Evolutionary conservation across 2,888 invertebrate species (phyloP).

Genomic region (Helicoverpa assulta): DNA sequence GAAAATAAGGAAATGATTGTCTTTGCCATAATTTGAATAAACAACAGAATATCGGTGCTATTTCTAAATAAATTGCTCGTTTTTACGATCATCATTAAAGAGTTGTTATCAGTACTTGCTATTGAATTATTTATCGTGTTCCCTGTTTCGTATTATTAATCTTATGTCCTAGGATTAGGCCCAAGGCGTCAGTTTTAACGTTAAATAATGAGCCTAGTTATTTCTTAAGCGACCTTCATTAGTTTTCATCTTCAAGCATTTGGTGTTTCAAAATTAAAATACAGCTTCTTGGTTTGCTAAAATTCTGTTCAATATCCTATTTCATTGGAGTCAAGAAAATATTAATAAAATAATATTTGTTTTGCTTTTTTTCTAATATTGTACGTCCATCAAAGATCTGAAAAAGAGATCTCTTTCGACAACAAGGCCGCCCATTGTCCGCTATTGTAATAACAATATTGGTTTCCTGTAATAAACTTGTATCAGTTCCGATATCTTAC

Average conservation of each 20-base stretch:
- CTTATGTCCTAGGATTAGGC: slow-evolving; percentile 28
- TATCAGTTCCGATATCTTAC: slow-evolving; percentile 5
- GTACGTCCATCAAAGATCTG: slow-evolving; percentile 1
- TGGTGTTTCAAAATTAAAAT: slow-evolving; percentile 36
- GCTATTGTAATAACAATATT: not conserved
- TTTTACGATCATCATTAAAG: slow-evolving; percentile 7
- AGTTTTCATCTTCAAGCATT: slow-evolving; percentile 38
- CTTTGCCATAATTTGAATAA: slow-evolving; percentile 22
- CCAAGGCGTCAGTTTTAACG: slow-evolving; percentile 13
- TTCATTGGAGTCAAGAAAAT: not conserved
- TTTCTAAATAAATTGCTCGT: not conserved
- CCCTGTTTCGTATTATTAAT: slow-evolving; percentile 32
- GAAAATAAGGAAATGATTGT: slow-evolving; percentile 19
- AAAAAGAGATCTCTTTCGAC: slow-evolving; percentile 9
- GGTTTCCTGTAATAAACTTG: slow-evolving; percentile 1
- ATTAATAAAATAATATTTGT: not conserved
- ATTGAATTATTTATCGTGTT: slow-evolving; percentile 32
- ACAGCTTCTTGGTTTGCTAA: slow-evolving; percentile 10
- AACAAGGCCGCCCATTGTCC: slow-evolving; percentile 9
- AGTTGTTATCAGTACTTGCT: slow-evolving; percentile 9
- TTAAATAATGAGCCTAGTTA: slow-evolving; percentile 44
- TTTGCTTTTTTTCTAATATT: not conserved
- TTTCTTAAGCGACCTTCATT: slow-evolving; percentile 40
- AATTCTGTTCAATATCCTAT: not conserved
- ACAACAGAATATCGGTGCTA: not conserved